phyloP scores from a whole-genome alignment of 2,113 vertebrate species.

The Rhinolophus ferrumequinum region DNA sequence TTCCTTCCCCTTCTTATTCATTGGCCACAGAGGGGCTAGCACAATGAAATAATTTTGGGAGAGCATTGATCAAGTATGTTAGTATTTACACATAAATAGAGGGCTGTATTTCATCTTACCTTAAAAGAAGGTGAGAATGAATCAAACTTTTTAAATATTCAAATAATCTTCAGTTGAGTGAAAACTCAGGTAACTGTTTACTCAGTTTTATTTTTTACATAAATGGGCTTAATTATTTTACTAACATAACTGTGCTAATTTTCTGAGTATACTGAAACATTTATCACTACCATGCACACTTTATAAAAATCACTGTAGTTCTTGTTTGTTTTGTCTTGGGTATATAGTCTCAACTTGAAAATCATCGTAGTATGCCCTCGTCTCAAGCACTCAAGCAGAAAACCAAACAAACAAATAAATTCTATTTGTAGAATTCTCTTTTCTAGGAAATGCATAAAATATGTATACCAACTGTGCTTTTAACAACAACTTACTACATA shows the following conservation, averaged over 20 bases:
- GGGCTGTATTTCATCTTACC: neutral
- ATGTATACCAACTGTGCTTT: neutral
- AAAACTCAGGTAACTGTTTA: slow-evolving; percentile 16
- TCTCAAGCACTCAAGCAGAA: neutral
- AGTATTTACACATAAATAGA: neutral
- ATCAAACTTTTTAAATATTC: slow-evolving; percentile 34
- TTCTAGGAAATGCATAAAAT: neutral
- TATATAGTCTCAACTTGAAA: slow-evolving; percentile 53
- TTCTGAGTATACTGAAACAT: neutral
- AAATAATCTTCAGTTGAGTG: neutral
- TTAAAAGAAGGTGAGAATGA: neutral
- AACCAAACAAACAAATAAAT: slow-evolving; percentile 42
- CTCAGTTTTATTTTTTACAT: slow-evolving; percentile 29
- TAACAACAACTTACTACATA: slow-evolving; percentile 54
- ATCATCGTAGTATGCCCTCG: neutral
- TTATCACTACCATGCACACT: neutral
- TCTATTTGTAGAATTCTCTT: slow-evolving; percentile 44
- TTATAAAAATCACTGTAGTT: neutral
- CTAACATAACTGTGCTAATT: slow-evolving; percentile 41
- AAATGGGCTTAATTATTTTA: slow-evolving; percentile 26
- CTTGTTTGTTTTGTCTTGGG: slow-evolving; percentile 50
- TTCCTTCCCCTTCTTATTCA: neutral
- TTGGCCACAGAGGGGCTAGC: neutral
- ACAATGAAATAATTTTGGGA: neutral
- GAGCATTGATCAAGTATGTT: neutral